Percentiles rank a stretch among this genome's conserved stretches.
These are phyloP conservation scores for Pelobates fuscus DNA, from an alignment of 2,113 vertebrate species.

Conservation along the genomic window DNA sequence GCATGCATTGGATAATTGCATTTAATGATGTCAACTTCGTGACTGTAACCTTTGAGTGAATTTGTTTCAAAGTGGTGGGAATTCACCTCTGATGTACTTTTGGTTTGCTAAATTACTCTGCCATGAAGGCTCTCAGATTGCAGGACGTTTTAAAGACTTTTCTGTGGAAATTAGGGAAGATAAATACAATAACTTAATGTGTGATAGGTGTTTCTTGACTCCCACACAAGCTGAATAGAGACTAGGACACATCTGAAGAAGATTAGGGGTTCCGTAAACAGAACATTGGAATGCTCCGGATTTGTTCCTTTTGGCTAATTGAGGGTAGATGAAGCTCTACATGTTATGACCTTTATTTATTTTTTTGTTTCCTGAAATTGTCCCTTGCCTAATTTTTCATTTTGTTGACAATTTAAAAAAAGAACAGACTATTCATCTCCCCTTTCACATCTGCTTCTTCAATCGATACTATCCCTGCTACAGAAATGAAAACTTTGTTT, in stretches of 20 bases:
- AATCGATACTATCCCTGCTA: too few relatives aligned
- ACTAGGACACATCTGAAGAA: slow-evolving; percentile 33
- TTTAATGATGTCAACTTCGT: neutral
- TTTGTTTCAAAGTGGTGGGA: too few relatives aligned
- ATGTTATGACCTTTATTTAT: slow-evolving; percentile 22
- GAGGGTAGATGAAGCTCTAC: slow-evolving; percentile 1
- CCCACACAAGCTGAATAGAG: neutral
- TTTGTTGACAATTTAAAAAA: too few relatives aligned
- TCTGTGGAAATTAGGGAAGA: slow-evolving; percentile 29
- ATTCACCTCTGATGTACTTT: neutral
- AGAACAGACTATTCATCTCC: too few relatives aligned
- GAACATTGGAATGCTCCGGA: neutral
- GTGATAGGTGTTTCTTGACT: slow-evolving; percentile 8
- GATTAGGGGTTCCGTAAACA: slow-evolving; percentile 33
- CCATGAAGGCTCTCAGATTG: neutral
- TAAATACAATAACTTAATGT: slow-evolving; percentile 8
- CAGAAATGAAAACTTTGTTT: too few relatives aligned
- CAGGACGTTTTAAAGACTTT: slow-evolving; percentile 14
- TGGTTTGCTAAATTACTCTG: neutral
- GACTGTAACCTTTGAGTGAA: too few relatives aligned
- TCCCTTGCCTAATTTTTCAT: neutral
- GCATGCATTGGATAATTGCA: neutral
- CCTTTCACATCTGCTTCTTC: too few relatives aligned
- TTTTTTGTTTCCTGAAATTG: neutral
- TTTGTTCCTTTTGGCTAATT: slow-evolving; percentile 32